Base-by-base conservation (phyloP, 2,888 invertebrate genomes). In the Diloba caeruleocephala region DNA sequence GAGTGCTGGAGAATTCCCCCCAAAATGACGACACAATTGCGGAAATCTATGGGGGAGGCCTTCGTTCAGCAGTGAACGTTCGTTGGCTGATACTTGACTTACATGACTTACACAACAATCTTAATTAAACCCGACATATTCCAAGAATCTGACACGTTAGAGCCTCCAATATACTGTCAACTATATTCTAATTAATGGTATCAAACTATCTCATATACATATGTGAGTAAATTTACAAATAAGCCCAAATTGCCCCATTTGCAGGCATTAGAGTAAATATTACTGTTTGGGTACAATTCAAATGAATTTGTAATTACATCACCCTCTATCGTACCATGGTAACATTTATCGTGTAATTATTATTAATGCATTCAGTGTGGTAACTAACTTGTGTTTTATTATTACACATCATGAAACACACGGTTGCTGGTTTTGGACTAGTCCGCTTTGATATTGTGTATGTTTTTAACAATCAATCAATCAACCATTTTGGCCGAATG, bases 271-370 rank as follows among this genome's bases (percentile, higher is more conserved):
- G 13, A 17, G 36, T 44, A 38, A 57, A 42, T 50, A 48, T 36
- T 50, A 56, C 49, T 51, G 42, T 54, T 58, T 44, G 26, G 13
- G 37, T 6, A 54, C 42, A 64, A 33, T 48, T 70, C 46, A 64
- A 62, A 70, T 64, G 28, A 59, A 64, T 66, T 43, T 65, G 46
- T 67, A 59, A 59, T 70, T 28, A 59, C 50, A 51, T 42, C 33
- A 51, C 42, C 25, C 34, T 10, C 41, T 31, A 59, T 48, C 29
- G 52, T 64, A 52, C 32, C 44, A 59, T 45, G 53, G 62, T 60
- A 48, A 25, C 15, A 21, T 53, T 52, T 48, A 64, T 59, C 28
- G 37, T 44, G 37, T 55, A 48, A 70, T 55, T 55, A 54, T 52
- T 69, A 58, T 69, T 54, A 54, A 63, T 69, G 53, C 43, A 53